Evolutionary conservation across 1,140 invertebrate species (phyloP).

Genomic region (Lepidurus couesii): DNA sequence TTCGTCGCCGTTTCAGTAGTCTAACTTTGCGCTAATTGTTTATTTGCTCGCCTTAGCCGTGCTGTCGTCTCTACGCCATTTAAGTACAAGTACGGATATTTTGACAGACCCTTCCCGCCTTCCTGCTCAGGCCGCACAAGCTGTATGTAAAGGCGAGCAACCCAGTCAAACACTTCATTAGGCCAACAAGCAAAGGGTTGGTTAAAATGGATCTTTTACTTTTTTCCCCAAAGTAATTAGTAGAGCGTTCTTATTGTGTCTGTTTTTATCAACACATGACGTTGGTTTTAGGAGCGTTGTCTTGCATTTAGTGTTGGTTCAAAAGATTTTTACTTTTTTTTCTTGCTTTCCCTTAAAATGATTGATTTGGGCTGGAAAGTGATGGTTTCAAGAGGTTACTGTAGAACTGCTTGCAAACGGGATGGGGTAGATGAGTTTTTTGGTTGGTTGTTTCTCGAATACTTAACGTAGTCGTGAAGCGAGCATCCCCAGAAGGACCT

Average conservation of each 20-base stretch:
- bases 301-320: no score
- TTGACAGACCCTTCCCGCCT: slow-evolving; percentile 77
- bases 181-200: not conserved
- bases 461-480: not conserved
- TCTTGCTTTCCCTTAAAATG: no score
- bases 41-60: slow-evolving; percentile 62
- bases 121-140: slow-evolving; percentile 73
- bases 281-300: no score
- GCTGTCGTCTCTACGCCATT: slow-evolving; percentile 78
- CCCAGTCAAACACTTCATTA: slow-evolving; percentile 13
- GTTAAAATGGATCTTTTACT: no score
- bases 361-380: not conserved
- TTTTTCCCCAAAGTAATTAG: no score
- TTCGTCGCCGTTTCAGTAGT: slow-evolving; percentile 36
- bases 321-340: no score
- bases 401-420: not conserved
- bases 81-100: slow-evolving; percentile 90
- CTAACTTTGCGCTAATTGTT: slow-evolving; percentile 36
- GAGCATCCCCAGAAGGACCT: slow-evolving; percentile 7
- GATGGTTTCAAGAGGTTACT: not conserved
- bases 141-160: slow-evolving; percentile 43
- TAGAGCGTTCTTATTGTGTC: no score
- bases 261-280: no score
- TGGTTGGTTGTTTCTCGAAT: not conserved
- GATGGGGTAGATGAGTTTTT: not conserved